A percentile compares a stretch with the other conserved stretches of the same genome.
phyloP scores from a whole-genome alignment of 2,888 invertebrate species.

The Nomada fabriciana region DNA sequence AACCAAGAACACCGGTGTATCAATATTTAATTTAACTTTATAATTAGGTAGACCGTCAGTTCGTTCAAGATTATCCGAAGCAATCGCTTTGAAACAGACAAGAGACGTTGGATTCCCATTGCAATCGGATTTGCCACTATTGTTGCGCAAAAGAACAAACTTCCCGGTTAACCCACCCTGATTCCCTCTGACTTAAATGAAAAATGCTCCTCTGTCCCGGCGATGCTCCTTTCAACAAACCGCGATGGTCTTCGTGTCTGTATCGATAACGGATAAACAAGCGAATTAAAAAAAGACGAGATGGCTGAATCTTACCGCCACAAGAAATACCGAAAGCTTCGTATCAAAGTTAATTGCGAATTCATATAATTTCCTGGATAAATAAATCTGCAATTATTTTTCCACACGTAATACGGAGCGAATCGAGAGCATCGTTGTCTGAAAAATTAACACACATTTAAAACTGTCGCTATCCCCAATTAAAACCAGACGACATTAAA shows the following conservation, averaged over 20 bases:
- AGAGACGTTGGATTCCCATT: constrained; percentile 21
- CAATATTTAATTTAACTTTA: constrained; percentile 46
- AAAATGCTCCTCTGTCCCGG: constrained; percentile 14
- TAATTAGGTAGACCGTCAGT: constrained; percentile 36
- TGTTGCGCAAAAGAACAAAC: constrained; percentile 25
- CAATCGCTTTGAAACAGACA: constrained; percentile 29
- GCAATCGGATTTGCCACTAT: constrained; percentile 34
- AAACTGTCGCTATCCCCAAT: not conserved
- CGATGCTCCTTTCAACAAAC: constrained; percentile 21
- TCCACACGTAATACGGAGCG: too few species aligned
- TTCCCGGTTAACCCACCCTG: not conserved
- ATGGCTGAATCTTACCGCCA: too few species aligned
- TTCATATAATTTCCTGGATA: too few species aligned
- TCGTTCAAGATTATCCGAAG: constrained; percentile 31
- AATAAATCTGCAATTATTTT: too few species aligned
- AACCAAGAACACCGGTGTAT: constrained; percentile 19
- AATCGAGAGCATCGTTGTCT: too few species aligned
- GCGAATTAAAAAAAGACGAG: too few species aligned
- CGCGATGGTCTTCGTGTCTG: not conserved
- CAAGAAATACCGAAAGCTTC: too few species aligned
- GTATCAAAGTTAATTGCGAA: too few species aligned
- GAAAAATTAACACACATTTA: too few species aligned
- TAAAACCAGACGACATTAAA: not conserved
- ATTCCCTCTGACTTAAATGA: constrained; percentile 28
- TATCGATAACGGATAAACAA: not conserved